Evolutionary conservation across 1,140 invertebrate genomes (phyloP), one percentile per base, ranked within the genome.

Genomic region (Lucilia cuprina): DNA sequence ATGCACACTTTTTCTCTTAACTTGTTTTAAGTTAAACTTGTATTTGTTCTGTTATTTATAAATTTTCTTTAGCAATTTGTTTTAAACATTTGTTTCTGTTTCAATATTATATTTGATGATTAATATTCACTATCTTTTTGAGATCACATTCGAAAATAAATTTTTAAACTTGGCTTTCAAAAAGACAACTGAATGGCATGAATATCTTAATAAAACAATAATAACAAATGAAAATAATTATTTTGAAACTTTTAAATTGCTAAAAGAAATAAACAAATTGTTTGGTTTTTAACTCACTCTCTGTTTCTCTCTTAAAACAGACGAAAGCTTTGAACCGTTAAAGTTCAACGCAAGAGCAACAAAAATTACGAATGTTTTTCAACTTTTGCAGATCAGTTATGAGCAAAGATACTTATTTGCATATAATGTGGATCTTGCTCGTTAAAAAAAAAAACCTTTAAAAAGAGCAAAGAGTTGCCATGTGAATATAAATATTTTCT

Each of bases 151-250:
- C 3, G 3, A 60, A 60, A 60, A n/a, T 17, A n/a, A 17, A 17
- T 70, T 70, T 70, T 70, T 70, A 70, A 70, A 70, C 65, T 70
- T 70, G 65, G 19, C 65, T 70, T 70, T 70, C n/a, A 70, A 8
- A 70, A 70, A 70, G 65, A n/a, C 25, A 70, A 21, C 19, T 25
- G 19, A 70, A 70, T 65, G n/a, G 17, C n/a, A 19, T 70, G 5
- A 21, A 70, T 12, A 70, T 5, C 17, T 21, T 21, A 41, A 41
- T 41, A 41, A 41, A 41, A 41, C 41, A 41, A 41, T 41, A 41
- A 7, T 41, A 10, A 41, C 41, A 41, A 41, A 41, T 41, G 2
- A 7, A 41, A 41, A 41, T 41, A 3, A 70, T 21, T 70, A 21
- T 70, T 70, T 70, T 70, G 55, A 70, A 70, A 70, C 60, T 10